These are phyloP conservation scores for Talpa occidentalis DNA, from an alignment of 2,113 vertebrate genomes.

Conservation along the genomic window DNA sequence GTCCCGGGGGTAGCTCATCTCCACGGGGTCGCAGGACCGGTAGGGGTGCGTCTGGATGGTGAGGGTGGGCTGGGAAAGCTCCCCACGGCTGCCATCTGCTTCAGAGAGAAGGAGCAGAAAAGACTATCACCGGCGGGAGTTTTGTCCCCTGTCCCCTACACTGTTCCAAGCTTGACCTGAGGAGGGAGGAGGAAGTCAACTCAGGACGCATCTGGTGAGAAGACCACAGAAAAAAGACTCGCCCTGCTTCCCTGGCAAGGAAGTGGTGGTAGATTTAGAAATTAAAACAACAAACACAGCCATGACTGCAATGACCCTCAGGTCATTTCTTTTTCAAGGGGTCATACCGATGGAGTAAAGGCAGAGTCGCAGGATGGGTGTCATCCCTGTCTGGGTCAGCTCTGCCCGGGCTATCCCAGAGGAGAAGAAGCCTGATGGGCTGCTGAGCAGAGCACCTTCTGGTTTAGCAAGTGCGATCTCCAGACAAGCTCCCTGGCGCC, in stretches of 20 bases:
- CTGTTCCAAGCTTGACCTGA: background rate
- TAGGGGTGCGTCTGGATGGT: constrained; percentile 98
- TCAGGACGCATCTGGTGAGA: background rate
- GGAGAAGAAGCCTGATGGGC: background rate
- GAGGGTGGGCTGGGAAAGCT: constrained; percentile 93
- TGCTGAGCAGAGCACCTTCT: background rate
- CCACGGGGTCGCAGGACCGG: constrained; percentile 95
- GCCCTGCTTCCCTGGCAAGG: background rate
- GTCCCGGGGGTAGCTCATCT: constrained; percentile 96
- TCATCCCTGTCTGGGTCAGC: background rate
- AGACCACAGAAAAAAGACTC: background rate
- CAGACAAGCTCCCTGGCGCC: background rate
- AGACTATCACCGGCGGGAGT: constrained; percentile 52
- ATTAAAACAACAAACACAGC: background rate
- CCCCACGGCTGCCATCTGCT: constrained; percentile 94
- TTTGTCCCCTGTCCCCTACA: background rate
- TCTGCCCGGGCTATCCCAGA: background rate
- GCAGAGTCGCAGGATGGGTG: background rate
- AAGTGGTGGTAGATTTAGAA: background rate
- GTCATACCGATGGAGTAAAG: background rate
- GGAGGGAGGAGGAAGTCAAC: background rate
- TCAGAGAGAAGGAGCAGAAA: constrained; percentile 77
- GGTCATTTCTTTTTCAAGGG: background rate
- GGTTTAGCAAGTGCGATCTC: background rate
- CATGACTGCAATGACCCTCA: background rate